Conservation (phyloP, 2,797 vertebrate species). For the Pangasius djambal region DNA sequence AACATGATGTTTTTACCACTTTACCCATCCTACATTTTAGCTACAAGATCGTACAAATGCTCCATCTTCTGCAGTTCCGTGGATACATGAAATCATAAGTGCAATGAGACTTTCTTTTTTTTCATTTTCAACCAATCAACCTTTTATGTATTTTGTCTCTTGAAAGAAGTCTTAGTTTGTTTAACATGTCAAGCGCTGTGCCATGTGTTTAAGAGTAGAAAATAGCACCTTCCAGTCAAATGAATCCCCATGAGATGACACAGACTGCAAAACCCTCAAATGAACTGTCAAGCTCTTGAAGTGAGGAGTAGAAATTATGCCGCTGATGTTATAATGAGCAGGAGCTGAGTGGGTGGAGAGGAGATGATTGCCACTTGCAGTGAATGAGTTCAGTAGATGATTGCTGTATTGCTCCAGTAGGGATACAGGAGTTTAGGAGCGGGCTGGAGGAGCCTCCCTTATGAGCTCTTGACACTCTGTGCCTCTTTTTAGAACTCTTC, state of each 20-base stretch:
- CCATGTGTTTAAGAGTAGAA: conserved; percentile 45
- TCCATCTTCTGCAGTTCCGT: background rate
- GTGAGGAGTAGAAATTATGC: conserved; percentile 50
- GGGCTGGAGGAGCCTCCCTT: conserved; percentile 4
- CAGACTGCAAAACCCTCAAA: conserved; percentile 44
- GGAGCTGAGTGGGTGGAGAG: conserved; percentile 54
- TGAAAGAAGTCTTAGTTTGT: conserved; percentile 45
- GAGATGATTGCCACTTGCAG: conserved; percentile 57
- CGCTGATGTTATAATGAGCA: conserved; percentile 59
- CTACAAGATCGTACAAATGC: background rate
- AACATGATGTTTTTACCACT: background rate
- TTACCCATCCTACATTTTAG: background rate
- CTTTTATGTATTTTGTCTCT: conserved; percentile 9
- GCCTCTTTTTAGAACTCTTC: conserved; percentile 13
- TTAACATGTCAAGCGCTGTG: conserved; percentile 40
- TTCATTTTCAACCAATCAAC: background rate
- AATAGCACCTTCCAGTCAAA: conserved; percentile 49
- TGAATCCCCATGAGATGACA: conserved; percentile 44
- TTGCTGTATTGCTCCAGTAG: conserved; percentile 44
- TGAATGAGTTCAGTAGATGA: conserved; percentile 51
- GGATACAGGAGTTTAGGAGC: conserved; percentile 28
- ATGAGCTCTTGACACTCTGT: conserved; percentile 43
- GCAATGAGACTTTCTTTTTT: background rate
- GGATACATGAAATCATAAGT: background rate
- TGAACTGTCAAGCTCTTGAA: conserved; percentile 43